phyloP scores from a whole-genome alignment of 2,888 invertebrate genomes.

The Crocallis elinguaria region DNA sequence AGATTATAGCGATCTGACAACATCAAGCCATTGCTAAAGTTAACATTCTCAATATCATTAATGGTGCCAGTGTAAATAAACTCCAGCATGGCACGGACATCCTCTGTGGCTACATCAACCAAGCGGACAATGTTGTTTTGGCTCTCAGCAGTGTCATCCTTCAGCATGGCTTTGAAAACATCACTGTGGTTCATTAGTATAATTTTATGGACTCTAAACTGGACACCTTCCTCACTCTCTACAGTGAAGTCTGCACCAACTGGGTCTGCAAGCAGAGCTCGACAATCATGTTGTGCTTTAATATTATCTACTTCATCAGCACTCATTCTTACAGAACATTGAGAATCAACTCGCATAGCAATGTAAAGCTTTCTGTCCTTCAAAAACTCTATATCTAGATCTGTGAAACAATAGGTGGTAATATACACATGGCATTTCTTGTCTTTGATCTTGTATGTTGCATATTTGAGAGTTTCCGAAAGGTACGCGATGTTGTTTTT shows the following conservation, averaged over 20 bases:
- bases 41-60: slow-evolving; percentile 57
- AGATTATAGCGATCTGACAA: slow-evolving; percentile 71
- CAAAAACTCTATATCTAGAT: slow-evolving; percentile 63
- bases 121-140: slow-evolving; percentile 68
- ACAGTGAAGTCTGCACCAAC: slow-evolving; percentile 71
- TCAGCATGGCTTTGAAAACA: slow-evolving; percentile 78
- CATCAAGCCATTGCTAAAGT: slow-evolving; percentile 64
- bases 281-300: slow-evolving; percentile 61
- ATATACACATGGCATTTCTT: slow-evolving; percentile 47
- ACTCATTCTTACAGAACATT: not conserved
- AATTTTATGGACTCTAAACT: slow-evolving; percentile 68
- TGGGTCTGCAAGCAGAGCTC: slow-evolving; percentile 62
- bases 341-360: slow-evolving; percentile 38
- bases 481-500: slow-evolving; percentile 56
- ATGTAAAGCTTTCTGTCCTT: slow-evolving; percentile 64
- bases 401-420: slow-evolving; percentile 65
- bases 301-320: slow-evolving; percentile 29
- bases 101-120: slow-evolving; percentile 65
- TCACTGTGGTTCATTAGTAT: slow-evolving; percentile 68
- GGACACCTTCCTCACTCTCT: slow-evolving; percentile 66
- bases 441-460: slow-evolving; percentile 9
- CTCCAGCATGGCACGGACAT: slow-evolving; percentile 63
- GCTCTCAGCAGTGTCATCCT: slow-evolving; percentile 73
- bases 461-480: slow-evolving; percentile 13
- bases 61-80: slow-evolving; percentile 73